These are phyloP conservation scores for Ia io DNA, from an alignment of 2,113 vertebrate species.

Conservation along the genomic window DNA sequence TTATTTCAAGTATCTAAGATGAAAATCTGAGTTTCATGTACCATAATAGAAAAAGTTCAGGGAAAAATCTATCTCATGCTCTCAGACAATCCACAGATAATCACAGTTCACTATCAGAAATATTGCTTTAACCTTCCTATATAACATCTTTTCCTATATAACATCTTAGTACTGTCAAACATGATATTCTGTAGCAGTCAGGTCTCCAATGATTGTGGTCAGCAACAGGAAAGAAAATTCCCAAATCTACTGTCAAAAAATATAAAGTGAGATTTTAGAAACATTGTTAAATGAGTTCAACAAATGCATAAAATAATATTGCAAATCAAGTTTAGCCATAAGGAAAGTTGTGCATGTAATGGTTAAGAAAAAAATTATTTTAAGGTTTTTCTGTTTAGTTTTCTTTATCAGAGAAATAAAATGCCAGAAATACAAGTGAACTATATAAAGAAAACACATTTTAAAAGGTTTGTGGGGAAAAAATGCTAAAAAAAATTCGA, in stretches of 20 bases:
- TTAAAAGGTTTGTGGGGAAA: background rate
- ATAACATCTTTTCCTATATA: conserved; percentile 23
- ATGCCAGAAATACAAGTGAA: background rate
- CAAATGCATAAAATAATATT: background rate
- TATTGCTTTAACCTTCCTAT: conserved; percentile 46
- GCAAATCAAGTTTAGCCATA: background rate
- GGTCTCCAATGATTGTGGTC: background rate
- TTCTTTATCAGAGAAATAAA: background rate
- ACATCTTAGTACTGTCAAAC: conserved; percentile 26
- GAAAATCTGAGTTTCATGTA: conserved; percentile 39
- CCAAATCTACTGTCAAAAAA: conserved; percentile 5
- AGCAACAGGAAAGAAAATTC: background rate
- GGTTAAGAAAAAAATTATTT: background rate
- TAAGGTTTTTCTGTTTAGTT: background rate
- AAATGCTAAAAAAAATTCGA: background rate
- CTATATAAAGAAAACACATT: background rate
- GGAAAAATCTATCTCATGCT: conserved; percentile 52
- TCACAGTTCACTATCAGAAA: conserved; percentile 61
- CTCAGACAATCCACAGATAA: conserved; percentile 62
- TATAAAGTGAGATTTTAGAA: background rate
- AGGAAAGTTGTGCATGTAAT: background rate
- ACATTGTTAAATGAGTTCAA: background rate
- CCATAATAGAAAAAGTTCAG: conserved; percentile 62
- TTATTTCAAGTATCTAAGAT: conserved; percentile 58
- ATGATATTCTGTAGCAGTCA: background rate